A percentile compares a stretch with the other conserved stretches of the same genome.
phyloP scores from a whole-genome alignment of 2,113 vertebrate species.

The Leucoraja erinaceus region DNA sequence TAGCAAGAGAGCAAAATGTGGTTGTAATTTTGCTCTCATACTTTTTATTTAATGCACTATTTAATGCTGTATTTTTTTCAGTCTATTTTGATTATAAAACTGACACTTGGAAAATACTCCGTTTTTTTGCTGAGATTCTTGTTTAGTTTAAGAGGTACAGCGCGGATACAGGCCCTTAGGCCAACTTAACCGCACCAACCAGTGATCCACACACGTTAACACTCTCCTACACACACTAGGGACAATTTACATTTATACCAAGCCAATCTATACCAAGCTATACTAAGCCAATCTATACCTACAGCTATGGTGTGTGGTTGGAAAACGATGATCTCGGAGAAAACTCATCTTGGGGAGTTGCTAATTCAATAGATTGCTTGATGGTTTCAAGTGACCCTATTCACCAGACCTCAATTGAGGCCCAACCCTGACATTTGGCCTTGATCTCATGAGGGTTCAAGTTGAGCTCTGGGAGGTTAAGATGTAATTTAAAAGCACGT shows the following conservation, averaged over 20 bases:
- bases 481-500: too few relatives aligned
- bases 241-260: too few relatives aligned
- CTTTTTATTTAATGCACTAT: neutral
- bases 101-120: neutral
- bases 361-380: neutral
- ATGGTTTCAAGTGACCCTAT: neutral
- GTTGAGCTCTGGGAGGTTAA: neutral
- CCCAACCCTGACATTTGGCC: neutral
- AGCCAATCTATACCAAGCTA: too few relatives aligned
- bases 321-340: neutral
- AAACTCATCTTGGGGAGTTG: neutral
- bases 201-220: too few relatives aligned
- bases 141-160: too few relatives aligned
- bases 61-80: neutral
- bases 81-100: slow-evolving; percentile 22
- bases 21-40: too few relatives aligned
- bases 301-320: too few relatives aligned
- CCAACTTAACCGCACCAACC: too few relatives aligned
- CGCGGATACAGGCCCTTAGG: too few relatives aligned
- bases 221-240: too few relatives aligned
- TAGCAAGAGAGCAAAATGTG: neutral
- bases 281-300: too few relatives aligned
- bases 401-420: neutral
- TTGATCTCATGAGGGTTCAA: neutral
- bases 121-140: too few relatives aligned